Conservation (phyloP, 2,797 vertebrate species). For the Phyllotis vaccarum region DNA sequence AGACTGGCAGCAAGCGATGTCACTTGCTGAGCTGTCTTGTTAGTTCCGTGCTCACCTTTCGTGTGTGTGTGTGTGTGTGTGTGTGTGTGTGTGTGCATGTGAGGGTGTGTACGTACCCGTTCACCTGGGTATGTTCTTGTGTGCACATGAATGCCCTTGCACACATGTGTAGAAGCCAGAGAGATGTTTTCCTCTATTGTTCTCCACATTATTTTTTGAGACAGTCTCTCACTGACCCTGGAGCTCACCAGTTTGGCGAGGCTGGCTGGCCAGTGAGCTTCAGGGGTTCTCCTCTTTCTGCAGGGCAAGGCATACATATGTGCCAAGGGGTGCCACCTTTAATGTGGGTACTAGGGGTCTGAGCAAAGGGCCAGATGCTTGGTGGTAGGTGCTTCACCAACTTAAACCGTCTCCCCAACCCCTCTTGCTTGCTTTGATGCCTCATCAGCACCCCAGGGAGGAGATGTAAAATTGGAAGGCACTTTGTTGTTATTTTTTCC, state of each 20-base stretch:
- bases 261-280: too few species aligned
- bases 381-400: too few species aligned
- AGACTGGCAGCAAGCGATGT: not conserved
- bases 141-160: too few species aligned
- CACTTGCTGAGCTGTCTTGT: not conserved
- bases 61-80: not conserved
- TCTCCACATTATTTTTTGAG: not conserved
- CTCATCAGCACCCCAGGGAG: not conserved
- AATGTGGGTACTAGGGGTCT: too few species aligned
- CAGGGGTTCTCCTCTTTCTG: not conserved
- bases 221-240: not conserved
- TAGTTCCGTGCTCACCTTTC: not conserved
- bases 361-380: not conserved
- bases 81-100: not conserved
- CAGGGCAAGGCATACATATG: not conserved
- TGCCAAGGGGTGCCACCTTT: not conserved
- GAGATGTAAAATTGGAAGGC: not conserved
- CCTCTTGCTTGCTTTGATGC: constrained; percentile 7
- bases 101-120: too few species aligned
- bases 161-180: not conserved
- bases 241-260: not conserved
- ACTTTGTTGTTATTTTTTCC: not conserved
- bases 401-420: too few species aligned
- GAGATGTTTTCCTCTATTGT: not conserved
- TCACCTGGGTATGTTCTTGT: not conserved